phyloP scores from a whole-genome alignment of 2,888 invertebrate genomes.

The Habrosyne pyritoides region DNA sequence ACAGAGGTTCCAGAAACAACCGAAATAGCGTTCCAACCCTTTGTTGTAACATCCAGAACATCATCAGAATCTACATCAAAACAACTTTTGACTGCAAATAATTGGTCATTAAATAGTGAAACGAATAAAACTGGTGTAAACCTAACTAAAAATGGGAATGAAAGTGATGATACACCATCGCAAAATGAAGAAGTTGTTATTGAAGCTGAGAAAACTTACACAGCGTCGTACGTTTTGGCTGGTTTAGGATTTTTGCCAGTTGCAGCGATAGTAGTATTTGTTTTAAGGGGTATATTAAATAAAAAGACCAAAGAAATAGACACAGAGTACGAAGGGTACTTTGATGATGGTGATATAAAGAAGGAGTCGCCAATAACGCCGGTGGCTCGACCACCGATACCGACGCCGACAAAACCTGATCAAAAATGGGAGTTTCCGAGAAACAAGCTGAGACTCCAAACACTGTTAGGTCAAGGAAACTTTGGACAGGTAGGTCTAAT shows the following conservation, averaged over 20 bases:
- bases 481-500: slow-evolving; percentile 93
- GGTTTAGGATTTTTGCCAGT: slow-evolving; percentile 85
- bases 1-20: slow-evolving; percentile 36
- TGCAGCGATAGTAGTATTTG: slow-evolving; percentile 82
- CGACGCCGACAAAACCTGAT: slow-evolving; percentile 81
- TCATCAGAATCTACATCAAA: slow-evolving; percentile 69
- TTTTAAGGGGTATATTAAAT: slow-evolving; percentile 80
- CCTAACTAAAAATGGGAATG: slow-evolving; percentile 42
- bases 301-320: slow-evolving; percentile 82
- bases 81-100: slow-evolving; percentile 45
- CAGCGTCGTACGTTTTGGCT: slow-evolving; percentile 85
- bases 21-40: slow-evolving; percentile 53
- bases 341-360: slow-evolving; percentile 82
- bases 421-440: slow-evolving; percentile 91
- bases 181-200: slow-evolving; percentile 81
- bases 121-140: slow-evolving; percentile 41
- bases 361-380: slow-evolving; percentile 80
- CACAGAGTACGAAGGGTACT: slow-evolving; percentile 85
- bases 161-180: slow-evolving; percentile 39
- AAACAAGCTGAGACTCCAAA: slow-evolving; percentile 89
- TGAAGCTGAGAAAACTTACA: slow-evolving; percentile 84
- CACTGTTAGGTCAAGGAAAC: slow-evolving; percentile 92
- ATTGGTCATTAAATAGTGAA: slow-evolving; percentile 34
- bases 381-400: slow-evolving; percentile 82
- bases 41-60: slow-evolving; percentile 73